Base-by-base conservation (phyloP, 2,113 vertebrate genomes). In the Colistium nudipinnis region DNA sequence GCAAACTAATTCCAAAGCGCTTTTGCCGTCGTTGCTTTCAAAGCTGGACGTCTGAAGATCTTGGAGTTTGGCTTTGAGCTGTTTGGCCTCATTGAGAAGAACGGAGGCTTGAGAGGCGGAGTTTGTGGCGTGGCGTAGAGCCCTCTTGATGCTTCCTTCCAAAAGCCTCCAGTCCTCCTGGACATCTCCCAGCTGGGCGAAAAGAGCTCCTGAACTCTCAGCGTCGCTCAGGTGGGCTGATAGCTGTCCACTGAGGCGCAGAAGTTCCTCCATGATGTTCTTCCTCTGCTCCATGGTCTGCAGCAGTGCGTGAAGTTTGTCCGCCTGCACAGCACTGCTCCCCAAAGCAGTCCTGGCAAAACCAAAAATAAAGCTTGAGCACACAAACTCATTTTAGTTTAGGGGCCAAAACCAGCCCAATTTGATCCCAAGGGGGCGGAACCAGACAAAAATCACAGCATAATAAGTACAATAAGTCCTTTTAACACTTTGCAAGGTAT, bases 141-240 rank as follows among this genome's bases (percentile, higher is more conserved):
- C 94, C 84, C 87, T 93, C 49, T 93, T 92, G 57, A 94, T 83
- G 6, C 85, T 73, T 4, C 83, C 89, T 20, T 95, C 91, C 14
- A 93, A 70, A 24, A 92, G 92, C 49, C 91, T 92, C 94, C 95
- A 96, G 57, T 92, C 85, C 22, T 87, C 88, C 63, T 94, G 93
- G 49, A 96, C 88, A 6, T 94, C 91, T 70, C 82, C 90, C 36
- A 97, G 86, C 16, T 94, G 95, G 69, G 90, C 94, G 14, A 93
- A 83, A 0, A 94, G 90, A 1, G 89, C 82, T 24, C 94, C 84
- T 20, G 92, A 93, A 65, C 92, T 93, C 62, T 96, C 96, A 60
- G 91, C 88, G 13, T 89, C 81, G 0, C 84, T 91, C 85, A 96
- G 74, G 38, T 84, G 88, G 22, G 54, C 49, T 3, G 93, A 93